A percentile compares a stretch with the other conserved stretches of the same genome.
Evolutionary conservation across 1,140 invertebrate species (phyloP).

Genomic region (Sarcophaga peregrina): DNA sequence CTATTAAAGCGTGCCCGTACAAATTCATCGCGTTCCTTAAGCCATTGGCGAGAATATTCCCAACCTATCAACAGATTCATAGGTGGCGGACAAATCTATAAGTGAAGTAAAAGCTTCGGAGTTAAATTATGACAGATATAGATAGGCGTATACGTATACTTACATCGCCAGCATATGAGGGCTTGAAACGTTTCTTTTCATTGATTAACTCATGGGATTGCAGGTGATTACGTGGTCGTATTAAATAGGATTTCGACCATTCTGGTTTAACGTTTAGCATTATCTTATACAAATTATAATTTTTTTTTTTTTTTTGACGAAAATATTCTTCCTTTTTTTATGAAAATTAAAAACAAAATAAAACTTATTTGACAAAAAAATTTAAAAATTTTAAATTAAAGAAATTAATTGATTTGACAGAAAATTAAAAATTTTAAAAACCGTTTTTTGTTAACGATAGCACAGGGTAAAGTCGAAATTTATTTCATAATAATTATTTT

Average conservation of each 20-base stretch:
- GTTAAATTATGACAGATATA: neutral
- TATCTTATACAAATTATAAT: neutral
- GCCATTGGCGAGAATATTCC: conserved; percentile 58
- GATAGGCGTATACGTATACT: neutral
- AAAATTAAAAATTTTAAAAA: no score
- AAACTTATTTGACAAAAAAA: no score
- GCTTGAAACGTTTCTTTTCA: conserved; percentile 44
- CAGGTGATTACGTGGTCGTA: conserved; percentile 39
- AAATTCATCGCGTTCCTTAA: conserved; percentile 51
- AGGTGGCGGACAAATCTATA: conserved; percentile 34
- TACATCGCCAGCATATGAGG: conserved; percentile 51
- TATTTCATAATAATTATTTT: no score
- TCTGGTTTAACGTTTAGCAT: conserved; percentile 42
- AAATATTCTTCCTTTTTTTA: no score
- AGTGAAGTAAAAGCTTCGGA: neutral
- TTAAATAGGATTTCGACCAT: conserved; percentile 44
- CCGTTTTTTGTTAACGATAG: no score
- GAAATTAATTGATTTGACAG: neutral
- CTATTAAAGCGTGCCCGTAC: conserved; percentile 30
- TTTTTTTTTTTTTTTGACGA: no score
- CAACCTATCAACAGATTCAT: conserved; percentile 47
- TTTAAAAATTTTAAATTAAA: neutral
- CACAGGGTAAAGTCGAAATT: no score
- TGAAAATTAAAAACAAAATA: no score
- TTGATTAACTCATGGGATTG: conserved; percentile 43